Evolutionary conservation across 2,888 invertebrate species (phyloP).

Genomic region (Caenorhabditis sp.): DNA sequence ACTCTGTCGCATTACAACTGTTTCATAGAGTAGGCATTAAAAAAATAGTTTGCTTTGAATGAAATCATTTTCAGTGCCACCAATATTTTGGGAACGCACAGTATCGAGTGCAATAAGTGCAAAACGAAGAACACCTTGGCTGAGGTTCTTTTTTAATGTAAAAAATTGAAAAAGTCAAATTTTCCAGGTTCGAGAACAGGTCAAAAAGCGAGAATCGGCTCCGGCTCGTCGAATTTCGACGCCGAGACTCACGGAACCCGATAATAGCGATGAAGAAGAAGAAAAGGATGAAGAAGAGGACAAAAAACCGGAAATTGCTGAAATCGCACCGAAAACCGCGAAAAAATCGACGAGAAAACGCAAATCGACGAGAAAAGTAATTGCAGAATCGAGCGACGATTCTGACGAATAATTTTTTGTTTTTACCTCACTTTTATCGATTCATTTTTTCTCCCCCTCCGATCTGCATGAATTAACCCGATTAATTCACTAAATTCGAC

Average conservation of each 20-base stretch:
- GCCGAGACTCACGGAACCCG: no score
- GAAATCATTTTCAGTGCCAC: slow-evolving; percentile 35
- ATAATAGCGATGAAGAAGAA: neutral
- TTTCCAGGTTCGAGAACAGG: neutral
- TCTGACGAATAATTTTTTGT: neutral
- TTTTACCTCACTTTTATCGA: neutral
- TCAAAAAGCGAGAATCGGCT: neutral
- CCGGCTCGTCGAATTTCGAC: neutral
- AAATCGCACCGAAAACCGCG: no score
- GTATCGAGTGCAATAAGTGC: slow-evolving; percentile 24
- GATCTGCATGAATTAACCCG: neutral
- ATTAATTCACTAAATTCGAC: neutral
- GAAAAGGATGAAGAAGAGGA: neutral
- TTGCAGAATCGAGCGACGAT: no score
- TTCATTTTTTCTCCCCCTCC: neutral
- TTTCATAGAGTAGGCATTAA: slow-evolving; percentile 41
- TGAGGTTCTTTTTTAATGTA: neutral
- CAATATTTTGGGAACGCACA: neutral
- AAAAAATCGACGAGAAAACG: no score
- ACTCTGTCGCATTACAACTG: slow-evolving; percentile 39
- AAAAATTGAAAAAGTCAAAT: neutral
- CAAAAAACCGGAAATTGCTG: no score
- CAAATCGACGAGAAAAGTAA: no score
- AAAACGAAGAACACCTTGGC: neutral
- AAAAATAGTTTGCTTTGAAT: neutral